These are phyloP conservation scores for Amia ocellicauda DNA, from an alignment of 2,113 vertebrate genomes.

Conservation along the genomic window DNA sequence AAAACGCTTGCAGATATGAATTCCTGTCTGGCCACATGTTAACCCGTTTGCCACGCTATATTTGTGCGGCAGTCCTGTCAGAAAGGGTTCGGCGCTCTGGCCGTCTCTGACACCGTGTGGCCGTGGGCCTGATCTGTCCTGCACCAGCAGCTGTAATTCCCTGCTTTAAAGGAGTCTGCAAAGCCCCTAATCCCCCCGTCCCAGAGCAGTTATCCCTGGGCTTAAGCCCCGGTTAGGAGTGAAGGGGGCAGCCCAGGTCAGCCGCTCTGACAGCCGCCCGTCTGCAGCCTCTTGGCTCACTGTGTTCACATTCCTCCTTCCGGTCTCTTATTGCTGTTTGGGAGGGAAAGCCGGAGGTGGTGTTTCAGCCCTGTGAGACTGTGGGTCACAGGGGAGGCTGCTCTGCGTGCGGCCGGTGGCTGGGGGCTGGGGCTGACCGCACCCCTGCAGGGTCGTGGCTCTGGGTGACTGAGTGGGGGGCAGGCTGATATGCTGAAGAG, in stretches of 20 bases:
- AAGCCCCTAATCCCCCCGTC: constrained; percentile 26
- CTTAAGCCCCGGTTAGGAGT: constrained; percentile 23
- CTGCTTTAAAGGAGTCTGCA: constrained; percentile 24
- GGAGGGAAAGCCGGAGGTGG: too few species aligned
- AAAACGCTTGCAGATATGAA: too few species aligned
- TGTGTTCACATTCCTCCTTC: neutral
- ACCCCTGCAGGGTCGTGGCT: too few species aligned
- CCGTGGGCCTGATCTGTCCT: neutral
- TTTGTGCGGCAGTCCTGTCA: constrained; percentile 1
- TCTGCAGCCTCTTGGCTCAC: neutral
- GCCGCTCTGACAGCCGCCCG: neutral
- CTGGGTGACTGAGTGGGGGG: too few species aligned
- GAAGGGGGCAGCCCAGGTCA: constrained; percentile 18
- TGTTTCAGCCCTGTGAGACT: constrained; percentile 6
- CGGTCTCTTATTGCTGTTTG: too few species aligned
- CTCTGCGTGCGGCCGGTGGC: too few species aligned
- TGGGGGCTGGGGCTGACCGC: too few species aligned
- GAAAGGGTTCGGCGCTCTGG: constrained; percentile 2
- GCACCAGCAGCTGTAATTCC: constrained; percentile 17
- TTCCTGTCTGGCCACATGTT: too few species aligned
- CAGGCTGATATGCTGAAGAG: too few species aligned
- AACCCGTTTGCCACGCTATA: too few species aligned
- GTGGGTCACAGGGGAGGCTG: constrained; percentile 1
- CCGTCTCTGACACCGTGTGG: neutral
- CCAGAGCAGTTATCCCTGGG: constrained; percentile 16